Evolutionary conservation across 2,888 invertebrate species (phyloP).

Genomic region (Pseudococcus viburni): DNA sequence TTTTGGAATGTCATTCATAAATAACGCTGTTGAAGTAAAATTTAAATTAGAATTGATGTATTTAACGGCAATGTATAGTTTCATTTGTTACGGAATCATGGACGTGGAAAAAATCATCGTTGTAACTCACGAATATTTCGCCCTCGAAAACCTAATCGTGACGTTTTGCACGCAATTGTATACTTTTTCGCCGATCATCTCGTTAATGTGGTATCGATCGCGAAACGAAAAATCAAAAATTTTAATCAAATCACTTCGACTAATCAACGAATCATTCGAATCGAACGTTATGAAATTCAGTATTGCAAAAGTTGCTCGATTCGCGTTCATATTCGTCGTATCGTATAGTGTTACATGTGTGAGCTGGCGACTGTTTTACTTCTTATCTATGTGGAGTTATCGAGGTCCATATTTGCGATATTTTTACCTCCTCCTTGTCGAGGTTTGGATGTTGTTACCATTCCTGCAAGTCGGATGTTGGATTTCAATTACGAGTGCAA

Average conservation of each 20-base stretch:
- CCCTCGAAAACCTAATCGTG: neutral
- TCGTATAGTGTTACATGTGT: no score
- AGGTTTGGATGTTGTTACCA: neutral
- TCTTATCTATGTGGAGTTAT: neutral
- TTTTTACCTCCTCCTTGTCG: neutral
- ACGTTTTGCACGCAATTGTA: neutral
- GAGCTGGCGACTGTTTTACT: neutral
- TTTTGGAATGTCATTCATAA: neutral
- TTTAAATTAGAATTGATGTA: neutral
- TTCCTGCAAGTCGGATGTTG: neutral
- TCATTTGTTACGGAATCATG: neutral
- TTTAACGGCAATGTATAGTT: neutral
- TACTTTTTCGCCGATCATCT: neutral
- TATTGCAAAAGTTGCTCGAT: no score
- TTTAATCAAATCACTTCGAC: neutral
- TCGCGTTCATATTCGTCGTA: no score
- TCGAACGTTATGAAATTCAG: neutral
- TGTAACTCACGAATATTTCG: neutral
- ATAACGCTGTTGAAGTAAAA: neutral
- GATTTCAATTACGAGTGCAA: neutral
- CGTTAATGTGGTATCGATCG: neutral
- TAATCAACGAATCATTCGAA: neutral
- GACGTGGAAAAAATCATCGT: neutral
- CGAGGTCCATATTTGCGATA: neutral
- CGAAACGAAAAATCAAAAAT: neutral